A percentile compares a stretch with the other conserved stretches of the same genome.
Conservation (phyloP, 2,797 vertebrate species). For the Etheostoma perlongum region DNA sequence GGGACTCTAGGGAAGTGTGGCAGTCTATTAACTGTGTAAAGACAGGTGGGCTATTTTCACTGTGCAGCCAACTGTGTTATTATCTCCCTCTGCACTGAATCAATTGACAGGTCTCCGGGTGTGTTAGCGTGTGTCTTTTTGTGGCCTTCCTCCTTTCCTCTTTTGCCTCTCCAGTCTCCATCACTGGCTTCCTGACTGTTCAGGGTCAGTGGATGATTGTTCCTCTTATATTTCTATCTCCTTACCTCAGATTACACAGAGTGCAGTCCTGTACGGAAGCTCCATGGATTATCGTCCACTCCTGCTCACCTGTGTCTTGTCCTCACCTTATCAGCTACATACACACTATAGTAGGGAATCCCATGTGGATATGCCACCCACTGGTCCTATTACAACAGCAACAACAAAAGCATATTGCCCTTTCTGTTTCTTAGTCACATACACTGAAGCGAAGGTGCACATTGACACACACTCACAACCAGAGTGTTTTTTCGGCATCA, state of each 20-base stretch:
- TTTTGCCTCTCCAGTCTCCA: constrained; percentile 38
- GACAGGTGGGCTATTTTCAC: constrained; percentile 67
- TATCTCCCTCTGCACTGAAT: constrained; percentile 70
- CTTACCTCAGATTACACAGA: constrained; percentile 65
- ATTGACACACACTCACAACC: constrained; percentile 19
- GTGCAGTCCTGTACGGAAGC: constrained; percentile 41
- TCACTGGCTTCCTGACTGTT: constrained; percentile 44
- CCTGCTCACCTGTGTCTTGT: constrained; percentile 42
- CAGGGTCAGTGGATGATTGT: constrained; percentile 67
- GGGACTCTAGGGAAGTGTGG: constrained; percentile 18
- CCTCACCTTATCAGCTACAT: constrained; percentile 65
- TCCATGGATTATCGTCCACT: constrained; percentile 53
- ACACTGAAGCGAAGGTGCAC: constrained; percentile 20
- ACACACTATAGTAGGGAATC: constrained; percentile 34
- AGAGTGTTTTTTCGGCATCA: constrained; percentile 34
- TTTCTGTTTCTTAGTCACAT: constrained; percentile 18
- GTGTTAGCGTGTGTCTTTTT: constrained; percentile 39
- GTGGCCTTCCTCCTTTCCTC: constrained; percentile 19
- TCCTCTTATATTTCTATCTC: constrained; percentile 64
- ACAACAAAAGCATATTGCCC: constrained; percentile 38
- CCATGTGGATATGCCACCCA: constrained; percentile 28
- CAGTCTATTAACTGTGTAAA: constrained; percentile 60
- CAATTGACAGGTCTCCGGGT: constrained; percentile 66
- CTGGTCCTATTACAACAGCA: constrained; percentile 39
- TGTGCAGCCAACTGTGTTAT: constrained; percentile 76